Evolutionary conservation across 1,140 invertebrate genomes (phyloP).

Genomic region (Drepana arcuata): DNA sequence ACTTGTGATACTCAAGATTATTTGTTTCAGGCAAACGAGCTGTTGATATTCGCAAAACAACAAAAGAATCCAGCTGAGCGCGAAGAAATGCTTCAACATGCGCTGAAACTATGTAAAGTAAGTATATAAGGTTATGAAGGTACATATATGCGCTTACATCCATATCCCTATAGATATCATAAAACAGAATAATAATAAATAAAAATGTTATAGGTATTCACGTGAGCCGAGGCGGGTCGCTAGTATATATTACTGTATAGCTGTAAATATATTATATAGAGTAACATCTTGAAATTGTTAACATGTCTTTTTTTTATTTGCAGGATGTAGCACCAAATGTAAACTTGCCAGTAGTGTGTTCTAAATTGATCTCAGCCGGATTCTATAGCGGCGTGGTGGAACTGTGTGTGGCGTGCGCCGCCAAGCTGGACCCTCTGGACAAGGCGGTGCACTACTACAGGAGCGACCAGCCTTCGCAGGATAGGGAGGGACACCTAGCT

Average conservation of each 20-base stretch:
- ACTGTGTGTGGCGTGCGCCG: slow-evolving; percentile 86
- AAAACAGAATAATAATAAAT: no score
- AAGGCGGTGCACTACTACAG: slow-evolving; percentile 92
- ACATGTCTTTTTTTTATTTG: slow-evolving; percentile 14
- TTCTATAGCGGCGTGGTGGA: slow-evolving; percentile 93
- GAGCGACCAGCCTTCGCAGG: slow-evolving; percentile 82
- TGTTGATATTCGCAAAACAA: slow-evolving; percentile 85
- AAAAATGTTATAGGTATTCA: no score
- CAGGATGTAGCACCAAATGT: slow-evolving; percentile 83
- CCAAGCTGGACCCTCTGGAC: slow-evolving; percentile 90
- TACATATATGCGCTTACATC: no score
- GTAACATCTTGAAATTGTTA: slow-evolving; percentile 5
- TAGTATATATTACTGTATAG: no score
- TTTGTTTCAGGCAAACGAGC: slow-evolving; percentile 84
- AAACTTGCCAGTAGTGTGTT: slow-evolving; percentile 84
- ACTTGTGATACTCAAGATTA: slow-evolving; percentile 1
- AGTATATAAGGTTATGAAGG: slow-evolving; percentile 17
- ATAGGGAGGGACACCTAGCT: slow-evolving; percentile 82
- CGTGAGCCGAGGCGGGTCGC: no score
- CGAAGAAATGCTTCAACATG: slow-evolving; percentile 82
- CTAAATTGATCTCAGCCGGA: slow-evolving; percentile 81
- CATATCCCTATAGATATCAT: no score
- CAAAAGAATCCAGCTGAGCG: slow-evolving; percentile 78
- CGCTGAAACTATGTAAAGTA: slow-evolving; percentile 87
- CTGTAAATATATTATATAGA: no score